Evolutionary conservation across 1,140 invertebrate species (phyloP).

Genomic region (Babylonia areolata): DNA sequence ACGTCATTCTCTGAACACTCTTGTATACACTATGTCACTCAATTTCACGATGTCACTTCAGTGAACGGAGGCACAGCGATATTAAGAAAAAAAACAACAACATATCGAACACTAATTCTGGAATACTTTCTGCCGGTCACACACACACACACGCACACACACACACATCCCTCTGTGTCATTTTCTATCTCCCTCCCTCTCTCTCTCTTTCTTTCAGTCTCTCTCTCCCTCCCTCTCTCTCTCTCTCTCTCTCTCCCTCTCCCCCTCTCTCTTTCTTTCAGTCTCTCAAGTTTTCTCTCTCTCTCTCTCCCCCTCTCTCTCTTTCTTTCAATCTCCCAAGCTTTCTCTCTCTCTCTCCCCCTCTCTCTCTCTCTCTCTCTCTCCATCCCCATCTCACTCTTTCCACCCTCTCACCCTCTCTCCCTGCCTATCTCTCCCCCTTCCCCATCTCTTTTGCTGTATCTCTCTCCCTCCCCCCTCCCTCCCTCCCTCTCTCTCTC

Average conservation of each 20-base stretch:
- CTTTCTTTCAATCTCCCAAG: background rate
- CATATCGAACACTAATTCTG: too few species aligned
- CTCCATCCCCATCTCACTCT: background rate
- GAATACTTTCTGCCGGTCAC: too few species aligned
- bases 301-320: background rate
- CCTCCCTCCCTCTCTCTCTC: too few species aligned
- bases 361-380: background rate
- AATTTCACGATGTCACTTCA: too few species aligned
- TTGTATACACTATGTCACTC: too few species aligned
- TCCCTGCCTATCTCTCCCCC: background rate
- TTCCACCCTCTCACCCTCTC: background rate
- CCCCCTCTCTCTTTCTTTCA: conserved; percentile 1
- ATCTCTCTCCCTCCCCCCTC: too few species aligned
- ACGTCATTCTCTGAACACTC: too few species aligned
- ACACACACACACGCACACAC: too few species aligned
- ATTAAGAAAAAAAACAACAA: too few species aligned
- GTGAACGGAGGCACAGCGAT: too few species aligned
- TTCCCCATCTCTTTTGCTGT: too few species aligned
- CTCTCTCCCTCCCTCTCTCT: background rate
- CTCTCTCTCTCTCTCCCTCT: conserved; percentile 2
- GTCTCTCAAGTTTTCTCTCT: background rate
- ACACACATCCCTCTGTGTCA: background rate
- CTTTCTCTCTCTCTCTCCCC: too few species aligned
- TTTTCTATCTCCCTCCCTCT: background rate
- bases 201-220: conserved; percentile 12